Percentiles rank a stretch among this genome's conserved stretches.
phyloP scores from a whole-genome alignment of 2,797 vertebrate genomes.

The Prionace glauca region DNA sequence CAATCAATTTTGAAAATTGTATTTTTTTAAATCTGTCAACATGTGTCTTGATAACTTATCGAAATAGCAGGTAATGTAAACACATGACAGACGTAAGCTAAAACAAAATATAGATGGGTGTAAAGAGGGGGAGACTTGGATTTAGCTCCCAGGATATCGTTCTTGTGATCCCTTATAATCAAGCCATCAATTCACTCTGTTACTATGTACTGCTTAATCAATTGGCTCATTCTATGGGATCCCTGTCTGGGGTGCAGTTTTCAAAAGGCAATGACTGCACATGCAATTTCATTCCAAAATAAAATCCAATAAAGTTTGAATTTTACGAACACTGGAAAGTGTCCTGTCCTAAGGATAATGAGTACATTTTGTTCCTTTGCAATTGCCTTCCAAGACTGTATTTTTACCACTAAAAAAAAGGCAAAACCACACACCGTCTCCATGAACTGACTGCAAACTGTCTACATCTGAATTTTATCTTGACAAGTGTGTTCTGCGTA shows the following conservation, averaged over 20 bases:
- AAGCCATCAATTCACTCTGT: neutral
- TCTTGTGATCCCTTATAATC: neutral
- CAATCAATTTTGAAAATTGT: neutral
- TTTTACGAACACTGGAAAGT: conserved; percentile 10
- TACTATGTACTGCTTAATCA: no score
- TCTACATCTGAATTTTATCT: neutral
- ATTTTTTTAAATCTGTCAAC: neutral
- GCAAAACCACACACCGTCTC: neutral
- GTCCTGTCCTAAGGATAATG: neutral
- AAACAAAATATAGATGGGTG: neutral
- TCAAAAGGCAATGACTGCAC: neutral
- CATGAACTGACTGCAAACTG: neutral
- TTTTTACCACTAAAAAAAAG: neutral
- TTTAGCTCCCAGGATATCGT: neutral
- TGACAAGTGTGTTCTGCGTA: neutral
- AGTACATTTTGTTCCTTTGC: conserved; percentile 28
- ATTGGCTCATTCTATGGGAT: neutral
- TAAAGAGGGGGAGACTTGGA: neutral
- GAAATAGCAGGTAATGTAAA: neutral
- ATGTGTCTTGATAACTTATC: neutral
- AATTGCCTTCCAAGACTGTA: neutral
- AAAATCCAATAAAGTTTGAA: neutral
- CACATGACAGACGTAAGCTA: neutral
- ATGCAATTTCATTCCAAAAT: neutral
- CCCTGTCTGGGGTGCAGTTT: neutral